These are phyloP conservation scores for Papilio aristodemus DNA, from an alignment of 1,140 invertebrate genomes.

Conservation along the genomic window DNA sequence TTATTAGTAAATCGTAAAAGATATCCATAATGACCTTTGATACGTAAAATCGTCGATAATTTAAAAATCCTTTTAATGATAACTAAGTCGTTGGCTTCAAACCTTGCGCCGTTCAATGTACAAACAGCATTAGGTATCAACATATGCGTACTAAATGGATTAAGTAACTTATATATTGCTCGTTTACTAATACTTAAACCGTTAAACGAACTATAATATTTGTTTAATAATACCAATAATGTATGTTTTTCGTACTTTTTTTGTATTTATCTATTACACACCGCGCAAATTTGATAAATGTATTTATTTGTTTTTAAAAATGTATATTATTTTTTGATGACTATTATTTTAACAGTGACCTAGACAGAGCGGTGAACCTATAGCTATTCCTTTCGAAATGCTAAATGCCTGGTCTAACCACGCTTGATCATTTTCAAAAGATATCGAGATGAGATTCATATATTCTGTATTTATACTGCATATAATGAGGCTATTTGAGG, in stretches of 20 bases:
- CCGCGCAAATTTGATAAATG: too few relatives aligned
- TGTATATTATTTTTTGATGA: too few relatives aligned
- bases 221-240: not conserved
- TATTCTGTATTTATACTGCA: too few relatives aligned
- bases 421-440: too few relatives aligned
- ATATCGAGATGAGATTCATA: too few relatives aligned
- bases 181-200: not conserved
- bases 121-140: slow-evolving; percentile 18
- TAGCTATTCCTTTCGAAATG: too few relatives aligned
- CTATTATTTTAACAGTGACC: too few relatives aligned
- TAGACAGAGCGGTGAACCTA: too few relatives aligned
- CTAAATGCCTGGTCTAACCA: too few relatives aligned
- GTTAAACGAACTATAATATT: not conserved
- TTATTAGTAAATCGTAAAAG: slow-evolving; percentile 1
- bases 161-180: slow-evolving; percentile 5
- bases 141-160: slow-evolving; percentile 9
- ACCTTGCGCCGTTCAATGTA: not conserved
- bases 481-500: too few relatives aligned
- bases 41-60: not conserved
- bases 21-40: not conserved
- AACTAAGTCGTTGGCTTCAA: slow-evolving; percentile 10
- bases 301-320: too few relatives aligned
- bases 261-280: too few relatives aligned
- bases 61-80: not conserved
- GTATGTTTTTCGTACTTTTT: not conserved